Evolutionary conservation across 2,113 vertebrate species (phyloP).

Genomic region (Abramis brama): DNA sequence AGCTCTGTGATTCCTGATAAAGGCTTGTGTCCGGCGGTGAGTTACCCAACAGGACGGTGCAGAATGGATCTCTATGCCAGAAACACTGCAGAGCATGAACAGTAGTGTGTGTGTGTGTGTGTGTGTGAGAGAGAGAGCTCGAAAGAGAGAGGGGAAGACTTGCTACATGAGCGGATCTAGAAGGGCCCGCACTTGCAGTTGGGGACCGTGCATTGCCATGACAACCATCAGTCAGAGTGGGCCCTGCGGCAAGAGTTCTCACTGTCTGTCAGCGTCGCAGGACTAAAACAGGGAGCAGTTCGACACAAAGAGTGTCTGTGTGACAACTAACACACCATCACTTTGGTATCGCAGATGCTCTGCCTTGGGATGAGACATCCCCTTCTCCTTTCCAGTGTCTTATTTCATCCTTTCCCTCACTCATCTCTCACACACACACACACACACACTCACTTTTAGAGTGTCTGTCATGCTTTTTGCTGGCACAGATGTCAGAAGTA

Average conservation of each 20-base stretch:
- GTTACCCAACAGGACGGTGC: background rate
- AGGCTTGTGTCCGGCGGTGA: background rate
- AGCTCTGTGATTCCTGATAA: slow-evolving; percentile 15
- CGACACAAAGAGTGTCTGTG: slow-evolving; percentile 23
- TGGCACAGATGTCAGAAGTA: slow-evolving; percentile 11
- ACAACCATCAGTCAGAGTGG: slow-evolving; percentile 47
- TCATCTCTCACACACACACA: background rate
- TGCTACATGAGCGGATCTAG: slow-evolving; percentile 34
- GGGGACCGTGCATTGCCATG: slow-evolving; percentile 44
- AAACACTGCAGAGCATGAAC: background rate
- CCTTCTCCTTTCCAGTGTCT: slow-evolving; percentile 12
- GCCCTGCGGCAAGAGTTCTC: slow-evolving; percentile 36
- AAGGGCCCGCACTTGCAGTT: slow-evolving; percentile 27
- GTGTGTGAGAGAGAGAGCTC: background rate
- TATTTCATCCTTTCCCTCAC: background rate
- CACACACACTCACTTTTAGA: background rate
- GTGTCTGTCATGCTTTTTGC: slow-evolving; percentile 20
- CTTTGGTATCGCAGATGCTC: slow-evolving; percentile 38
- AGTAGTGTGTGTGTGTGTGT: slow-evolving; percentile 25
- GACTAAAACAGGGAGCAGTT: slow-evolving; percentile 7
- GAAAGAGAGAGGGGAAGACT: slow-evolving; percentile 19
- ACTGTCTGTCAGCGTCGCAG: slow-evolving; percentile 8
- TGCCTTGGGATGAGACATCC: slow-evolving; percentile 44
- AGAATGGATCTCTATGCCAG: slow-evolving; percentile 1
- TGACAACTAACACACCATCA: slow-evolving; percentile 35